Conservation (phyloP, 2,113 vertebrate genomes). For the Epinephelus moara region DNA sequence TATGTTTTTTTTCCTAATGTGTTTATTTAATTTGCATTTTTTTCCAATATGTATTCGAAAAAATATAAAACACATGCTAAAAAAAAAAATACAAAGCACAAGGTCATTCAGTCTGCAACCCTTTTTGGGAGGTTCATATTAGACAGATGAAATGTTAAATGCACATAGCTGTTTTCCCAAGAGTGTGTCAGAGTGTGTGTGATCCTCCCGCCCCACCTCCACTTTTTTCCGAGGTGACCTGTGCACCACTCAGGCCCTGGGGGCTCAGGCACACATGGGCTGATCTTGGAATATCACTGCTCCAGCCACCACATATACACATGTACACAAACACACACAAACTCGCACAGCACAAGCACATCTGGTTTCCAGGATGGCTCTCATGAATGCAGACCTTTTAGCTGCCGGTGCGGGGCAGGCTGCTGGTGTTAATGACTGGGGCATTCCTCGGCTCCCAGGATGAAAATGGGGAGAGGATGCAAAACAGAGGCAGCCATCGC, state of each 20-base stretch:
- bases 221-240: conserved; percentile 66
- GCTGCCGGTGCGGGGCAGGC: conserved; percentile 51
- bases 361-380: conserved; percentile 78
- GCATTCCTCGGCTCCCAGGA: conserved; percentile 64
- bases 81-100: background rate
- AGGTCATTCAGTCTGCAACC: background rate
- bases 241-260: conserved; percentile 61
- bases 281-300: conserved; percentile 41
- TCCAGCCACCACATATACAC: conserved; percentile 34
- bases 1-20: background rate
- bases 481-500: conserved; percentile 74
- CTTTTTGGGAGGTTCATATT: conserved; percentile 38
- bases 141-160: conserved; percentile 46
- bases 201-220: conserved; percentile 21
- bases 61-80: background rate
- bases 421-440: conserved; percentile 79
- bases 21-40: background rate
- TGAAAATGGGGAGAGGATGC: conserved; percentile 71
- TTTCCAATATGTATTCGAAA: background rate
- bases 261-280: conserved; percentile 57
- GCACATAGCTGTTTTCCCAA: conserved; percentile 26
- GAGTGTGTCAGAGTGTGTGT: conserved; percentile 3
- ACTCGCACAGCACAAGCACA: conserved; percentile 65
- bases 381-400: conserved; percentile 75
- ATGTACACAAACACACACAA: conserved; percentile 23